Evolutionary conservation across 2,797 vertebrate genomes (phyloP).

Genomic region (Prunella strophiata): DNA sequence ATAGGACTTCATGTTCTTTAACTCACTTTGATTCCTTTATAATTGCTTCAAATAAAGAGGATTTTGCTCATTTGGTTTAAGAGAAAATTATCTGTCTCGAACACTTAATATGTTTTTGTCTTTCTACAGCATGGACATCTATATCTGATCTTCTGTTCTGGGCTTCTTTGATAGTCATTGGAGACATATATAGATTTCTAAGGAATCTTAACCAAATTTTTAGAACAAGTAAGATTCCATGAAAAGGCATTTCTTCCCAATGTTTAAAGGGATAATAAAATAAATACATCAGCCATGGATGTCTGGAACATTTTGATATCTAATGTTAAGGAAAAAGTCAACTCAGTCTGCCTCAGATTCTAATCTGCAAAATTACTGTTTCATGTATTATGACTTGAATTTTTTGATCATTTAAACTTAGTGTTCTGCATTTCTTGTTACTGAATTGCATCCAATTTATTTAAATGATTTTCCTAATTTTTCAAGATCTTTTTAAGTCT

Average conservation of each 20-base stretch:
- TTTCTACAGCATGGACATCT: not conserved
- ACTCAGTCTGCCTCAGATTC: not conserved
- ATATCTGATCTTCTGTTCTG: not conserved
- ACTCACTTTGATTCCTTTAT: not conserved
- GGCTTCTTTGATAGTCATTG: not conserved
- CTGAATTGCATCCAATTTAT: constrained; percentile 47
- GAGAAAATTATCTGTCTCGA: not conserved
- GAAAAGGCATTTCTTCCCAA: not conserved
- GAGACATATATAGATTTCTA: not conserved
- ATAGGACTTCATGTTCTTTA: not conserved
- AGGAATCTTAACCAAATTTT: not conserved
- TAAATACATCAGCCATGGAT: not conserved
- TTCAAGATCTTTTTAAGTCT: constrained; percentile 34
- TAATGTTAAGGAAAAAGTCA: not conserved
- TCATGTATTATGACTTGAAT: not conserved
- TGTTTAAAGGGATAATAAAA: not conserved
- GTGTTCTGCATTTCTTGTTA: constrained; percentile 10
- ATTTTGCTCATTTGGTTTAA: not conserved
- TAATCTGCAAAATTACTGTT: not conserved
- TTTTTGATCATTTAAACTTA: not conserved
- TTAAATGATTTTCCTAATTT: constrained; percentile 47
- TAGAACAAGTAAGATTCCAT: not conserved
- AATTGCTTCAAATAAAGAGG: not conserved
- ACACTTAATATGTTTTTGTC: not conserved
- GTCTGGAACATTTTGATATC: not conserved